Conservation (phyloP, 2,797 vertebrate species). For the Dromococcyx pavoninus region DNA sequence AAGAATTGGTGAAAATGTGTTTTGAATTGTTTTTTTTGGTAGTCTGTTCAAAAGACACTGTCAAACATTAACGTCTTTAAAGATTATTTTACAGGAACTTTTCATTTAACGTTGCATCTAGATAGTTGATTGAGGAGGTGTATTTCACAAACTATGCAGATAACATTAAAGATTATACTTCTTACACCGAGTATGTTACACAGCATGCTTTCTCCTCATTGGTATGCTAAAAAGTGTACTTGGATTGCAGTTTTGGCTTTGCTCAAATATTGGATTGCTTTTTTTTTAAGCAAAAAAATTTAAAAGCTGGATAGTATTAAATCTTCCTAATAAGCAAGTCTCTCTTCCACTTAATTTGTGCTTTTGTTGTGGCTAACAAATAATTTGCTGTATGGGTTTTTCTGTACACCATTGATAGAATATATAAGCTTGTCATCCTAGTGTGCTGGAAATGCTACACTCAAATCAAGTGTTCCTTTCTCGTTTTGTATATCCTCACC, state of each 20-base stretch:
- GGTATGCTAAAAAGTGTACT: not conserved
- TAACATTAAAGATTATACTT: not conserved
- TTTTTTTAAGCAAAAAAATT: not conserved
- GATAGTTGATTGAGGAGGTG: not conserved
- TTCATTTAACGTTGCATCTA: not conserved
- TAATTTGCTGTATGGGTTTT: constrained; percentile 73
- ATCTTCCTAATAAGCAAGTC: constrained; percentile 68
- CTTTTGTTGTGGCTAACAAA: constrained; percentile 78
- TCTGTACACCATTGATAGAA: constrained; percentile 72
- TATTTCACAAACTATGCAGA: not conserved
- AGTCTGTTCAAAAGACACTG: not conserved
- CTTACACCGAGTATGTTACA: not conserved
- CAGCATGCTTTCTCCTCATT: not conserved
- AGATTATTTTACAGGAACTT: not conserved
- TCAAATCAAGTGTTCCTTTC: constrained; percentile 76
- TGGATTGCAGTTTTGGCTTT: not conserved
- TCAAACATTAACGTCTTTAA: not conserved
- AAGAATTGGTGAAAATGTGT: not conserved
- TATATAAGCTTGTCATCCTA: constrained; percentile 87
- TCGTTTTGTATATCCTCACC: constrained; percentile 91
- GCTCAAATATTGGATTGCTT: not conserved
- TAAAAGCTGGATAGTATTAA: constrained; percentile 64
- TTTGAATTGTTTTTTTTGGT: not conserved
- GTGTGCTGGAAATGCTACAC: constrained; percentile 76
- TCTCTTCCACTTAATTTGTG: constrained; percentile 73